phyloP scores from a whole-genome alignment of 2,797 vertebrate genomes.

The Phrynocephalus guinanensis region DNA sequence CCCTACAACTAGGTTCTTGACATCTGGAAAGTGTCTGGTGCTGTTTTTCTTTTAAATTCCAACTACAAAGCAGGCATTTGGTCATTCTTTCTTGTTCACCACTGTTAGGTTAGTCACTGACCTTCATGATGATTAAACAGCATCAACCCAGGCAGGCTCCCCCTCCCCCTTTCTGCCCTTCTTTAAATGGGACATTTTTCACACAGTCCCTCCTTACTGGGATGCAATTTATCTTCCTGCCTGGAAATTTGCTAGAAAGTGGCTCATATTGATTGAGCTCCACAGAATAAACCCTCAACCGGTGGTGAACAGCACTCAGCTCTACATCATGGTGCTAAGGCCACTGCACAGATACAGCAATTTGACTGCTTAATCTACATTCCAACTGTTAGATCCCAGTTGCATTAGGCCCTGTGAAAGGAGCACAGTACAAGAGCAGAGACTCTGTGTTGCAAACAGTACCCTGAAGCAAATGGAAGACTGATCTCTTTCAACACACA shows the following conservation, averaged over 20 bases:
- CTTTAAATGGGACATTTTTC: neutral
- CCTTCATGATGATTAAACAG: conserved; percentile 8
- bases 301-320: conserved; percentile 26
- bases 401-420: conserved; percentile 37
- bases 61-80: neutral
- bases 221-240: conserved; percentile 29
- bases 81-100: neutral
- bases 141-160: neutral
- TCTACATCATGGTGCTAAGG: neutral
- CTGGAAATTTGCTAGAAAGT: neutral
- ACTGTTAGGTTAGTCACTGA: neutral
- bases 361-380: conserved; percentile 55
- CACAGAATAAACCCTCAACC: rapidly evolving
- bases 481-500: conserved; percentile 35
- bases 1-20: neutral
- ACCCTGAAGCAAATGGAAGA: conserved; percentile 42
- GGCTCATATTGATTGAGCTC: neutral
- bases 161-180: neutral
- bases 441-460: conserved; percentile 14
- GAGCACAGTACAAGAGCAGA: conserved; percentile 51
- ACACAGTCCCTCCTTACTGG: conserved; percentile 10
- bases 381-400: conserved; percentile 20
- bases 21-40: neutral
- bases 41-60: neutral
- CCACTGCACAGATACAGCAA: conserved; percentile 20